These are phyloP conservation scores for Micrastur ruficollis DNA, from an alignment of 2,797 vertebrate genomes.

Conservation along the genomic window DNA sequence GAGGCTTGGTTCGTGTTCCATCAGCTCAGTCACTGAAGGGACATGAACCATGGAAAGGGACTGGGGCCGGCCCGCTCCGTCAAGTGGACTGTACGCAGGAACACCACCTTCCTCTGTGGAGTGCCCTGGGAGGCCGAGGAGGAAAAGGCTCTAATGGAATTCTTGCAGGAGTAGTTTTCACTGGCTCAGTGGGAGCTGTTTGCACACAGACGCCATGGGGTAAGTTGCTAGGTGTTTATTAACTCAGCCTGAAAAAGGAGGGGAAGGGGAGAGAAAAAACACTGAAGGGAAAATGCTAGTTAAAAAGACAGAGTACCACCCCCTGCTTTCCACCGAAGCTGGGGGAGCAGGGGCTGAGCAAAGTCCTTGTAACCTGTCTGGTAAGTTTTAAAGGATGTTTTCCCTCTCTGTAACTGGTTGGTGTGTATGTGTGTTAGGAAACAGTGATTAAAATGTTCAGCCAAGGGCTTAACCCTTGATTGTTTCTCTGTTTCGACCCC, in stretches of 20 bases:
- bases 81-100: accelerated
- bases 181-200: constrained; percentile 42
- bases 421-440: constrained; percentile 15
- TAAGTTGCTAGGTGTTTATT: constrained; percentile 43
- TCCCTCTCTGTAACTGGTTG: neutral
- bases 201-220: constrained; percentile 22
- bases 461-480: constrained; percentile 13
- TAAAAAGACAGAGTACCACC: neutral
- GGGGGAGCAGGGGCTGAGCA: neutral
- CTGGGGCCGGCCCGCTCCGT: neutral
- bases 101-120: neutral
- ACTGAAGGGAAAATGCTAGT: neutral
- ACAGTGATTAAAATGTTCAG: constrained; percentile 17
- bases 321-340: neutral
- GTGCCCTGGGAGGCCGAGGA: neutral
- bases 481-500: neutral
- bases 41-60: neutral
- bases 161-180: neutral
- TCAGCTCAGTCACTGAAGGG: neutral
- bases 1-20: neutral
- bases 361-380: constrained; percentile 5
- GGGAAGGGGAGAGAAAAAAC: neutral
- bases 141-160: neutral
- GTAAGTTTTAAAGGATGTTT: constrained; percentile 47
- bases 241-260: constrained; percentile 16